Conservation (phyloP, 1,140 invertebrate species). For the Caerostris darwini region DNA sequence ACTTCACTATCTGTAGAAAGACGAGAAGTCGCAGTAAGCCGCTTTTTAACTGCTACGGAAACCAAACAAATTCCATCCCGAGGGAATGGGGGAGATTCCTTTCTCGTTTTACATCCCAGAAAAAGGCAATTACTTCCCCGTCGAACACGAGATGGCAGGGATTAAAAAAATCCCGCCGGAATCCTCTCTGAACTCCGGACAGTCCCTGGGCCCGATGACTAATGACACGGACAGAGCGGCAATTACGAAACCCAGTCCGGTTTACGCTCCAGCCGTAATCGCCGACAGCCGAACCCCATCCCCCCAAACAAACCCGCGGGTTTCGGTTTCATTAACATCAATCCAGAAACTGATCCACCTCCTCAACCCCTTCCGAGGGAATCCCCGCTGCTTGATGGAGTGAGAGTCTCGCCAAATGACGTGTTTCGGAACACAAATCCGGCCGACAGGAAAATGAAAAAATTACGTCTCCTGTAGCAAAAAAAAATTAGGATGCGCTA, state of each 20-base stretch:
- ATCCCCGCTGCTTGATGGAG: not conserved
- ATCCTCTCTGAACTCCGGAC: not conserved
- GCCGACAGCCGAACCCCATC: not conserved
- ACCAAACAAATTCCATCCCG: not conserved
- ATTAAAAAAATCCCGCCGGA: slow-evolving; percentile 66
- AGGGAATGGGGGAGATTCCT: not conserved
- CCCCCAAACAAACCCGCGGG: slow-evolving; percentile 53
- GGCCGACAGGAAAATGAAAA: not conserved
- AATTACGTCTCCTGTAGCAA: too few relatives aligned
- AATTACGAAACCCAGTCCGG: slow-evolving; percentile 45
- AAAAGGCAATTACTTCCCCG: slow-evolving; percentile 73
- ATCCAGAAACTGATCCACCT: slow-evolving; percentile 27
- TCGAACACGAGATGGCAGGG: slow-evolving; percentile 49
- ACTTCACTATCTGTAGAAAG: too few relatives aligned
- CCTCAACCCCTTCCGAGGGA: not conserved
- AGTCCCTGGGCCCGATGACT: slow-evolving; percentile 49
- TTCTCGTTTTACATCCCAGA: slow-evolving; percentile 71
- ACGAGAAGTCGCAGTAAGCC: not conserved
- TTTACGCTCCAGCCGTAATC: slow-evolving; percentile 47
- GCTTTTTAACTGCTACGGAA: not conserved
- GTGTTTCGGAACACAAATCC: slow-evolving; percentile 13
- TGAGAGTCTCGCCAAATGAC: slow-evolving; percentile 1
- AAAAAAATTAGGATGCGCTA: too few relatives aligned
- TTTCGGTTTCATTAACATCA: slow-evolving; percentile 65
- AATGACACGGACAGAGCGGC: slow-evolving; percentile 65